These are phyloP conservation scores for Dicrostonyx torquatus DNA, from an alignment of 2,797 vertebrate species.

Conservation along the genomic window DNA sequence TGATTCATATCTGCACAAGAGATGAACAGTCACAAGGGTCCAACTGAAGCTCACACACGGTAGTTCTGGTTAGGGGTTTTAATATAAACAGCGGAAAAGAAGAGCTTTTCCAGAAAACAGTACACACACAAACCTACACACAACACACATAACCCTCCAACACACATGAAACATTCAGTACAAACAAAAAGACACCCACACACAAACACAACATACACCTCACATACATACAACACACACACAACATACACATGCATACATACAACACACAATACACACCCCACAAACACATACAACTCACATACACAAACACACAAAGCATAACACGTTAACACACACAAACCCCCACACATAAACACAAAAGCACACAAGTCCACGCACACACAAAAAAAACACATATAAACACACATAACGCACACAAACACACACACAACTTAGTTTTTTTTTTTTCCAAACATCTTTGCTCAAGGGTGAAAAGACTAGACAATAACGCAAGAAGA, in stretches of 20 bases:
- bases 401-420: neutral
- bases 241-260: neutral
- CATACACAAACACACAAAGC: neutral
- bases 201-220: neutral
- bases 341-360: neutral
- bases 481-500: neutral
- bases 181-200: neutral
- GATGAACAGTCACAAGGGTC: neutral
- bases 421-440: neutral
- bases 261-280: neutral
- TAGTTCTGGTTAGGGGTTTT: conserved; percentile 4
- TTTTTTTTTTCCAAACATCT: neutral
- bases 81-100: neutral
- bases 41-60: neutral
- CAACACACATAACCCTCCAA: neutral
- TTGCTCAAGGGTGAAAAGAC: conserved; percentile 3
- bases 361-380: neutral
- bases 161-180: neutral
- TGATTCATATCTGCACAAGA: neutral
- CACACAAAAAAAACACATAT: neutral
- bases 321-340: neutral
- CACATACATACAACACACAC: neutral
- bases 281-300: neutral
- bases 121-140: neutral
- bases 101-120: neutral